Evolutionary conservation across 2,113 vertebrate species (phyloP).

Genomic region (Scatophagus argus): DNA sequence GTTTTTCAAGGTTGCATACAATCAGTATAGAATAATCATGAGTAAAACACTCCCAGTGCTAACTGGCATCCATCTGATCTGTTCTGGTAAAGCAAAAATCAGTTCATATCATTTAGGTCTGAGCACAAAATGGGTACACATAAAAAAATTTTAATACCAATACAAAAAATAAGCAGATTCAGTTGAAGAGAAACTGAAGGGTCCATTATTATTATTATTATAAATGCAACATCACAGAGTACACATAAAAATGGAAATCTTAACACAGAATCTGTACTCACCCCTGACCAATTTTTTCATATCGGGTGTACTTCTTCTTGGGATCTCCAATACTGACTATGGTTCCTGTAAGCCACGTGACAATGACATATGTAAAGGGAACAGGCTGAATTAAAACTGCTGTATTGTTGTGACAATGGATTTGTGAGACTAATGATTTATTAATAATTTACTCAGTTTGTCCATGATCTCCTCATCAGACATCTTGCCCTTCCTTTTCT

Average conservation of each 20-base stretch:
- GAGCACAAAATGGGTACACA: too few relatives aligned
- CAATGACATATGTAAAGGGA: background rate
- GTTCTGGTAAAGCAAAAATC: background rate
- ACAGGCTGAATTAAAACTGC: background rate
- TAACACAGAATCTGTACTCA: slow-evolving; percentile 72
- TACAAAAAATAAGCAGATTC: background rate
- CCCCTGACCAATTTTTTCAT: slow-evolving; percentile 99
- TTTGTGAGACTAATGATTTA: background rate
- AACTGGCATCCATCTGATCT: background rate
- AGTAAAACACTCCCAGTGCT: background rate
- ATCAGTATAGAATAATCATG: background rate
- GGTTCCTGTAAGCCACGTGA: slow-evolving; percentile 83
- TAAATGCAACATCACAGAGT: background rate
- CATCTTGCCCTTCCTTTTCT: slow-evolving; percentile 98
- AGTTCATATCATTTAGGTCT: too few relatives aligned
- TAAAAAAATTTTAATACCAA: background rate
- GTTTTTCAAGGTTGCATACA: background rate
- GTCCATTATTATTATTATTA: background rate
- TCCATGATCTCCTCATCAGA: slow-evolving; percentile 99
- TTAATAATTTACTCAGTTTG: slow-evolving; percentile 89
- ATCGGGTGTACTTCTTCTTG: slow-evolving; percentile 97
- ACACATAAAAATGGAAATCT: background rate
- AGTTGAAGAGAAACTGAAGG: background rate
- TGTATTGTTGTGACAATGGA: background rate
- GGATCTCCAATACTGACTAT: slow-evolving; percentile 98